Evolutionary conservation across 2,113 vertebrate genomes (phyloP), one percentile per base, ranked within the genome.

Genomic region (Azemiops feae): DNA sequence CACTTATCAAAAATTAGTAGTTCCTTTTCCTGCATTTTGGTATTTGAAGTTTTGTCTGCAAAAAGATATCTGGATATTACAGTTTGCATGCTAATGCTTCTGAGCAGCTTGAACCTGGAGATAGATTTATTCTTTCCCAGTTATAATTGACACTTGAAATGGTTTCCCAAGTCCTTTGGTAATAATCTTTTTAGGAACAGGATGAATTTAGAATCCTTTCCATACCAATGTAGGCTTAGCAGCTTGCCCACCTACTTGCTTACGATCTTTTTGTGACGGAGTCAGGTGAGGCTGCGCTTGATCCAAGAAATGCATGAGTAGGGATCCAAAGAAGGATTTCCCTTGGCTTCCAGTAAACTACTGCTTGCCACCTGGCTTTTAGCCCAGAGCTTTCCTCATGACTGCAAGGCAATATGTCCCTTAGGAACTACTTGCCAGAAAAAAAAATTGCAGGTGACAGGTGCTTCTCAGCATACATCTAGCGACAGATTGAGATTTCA

Each of bases 381-480:
- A 53, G 89, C 89, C 89, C 57, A 53, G 89, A 34, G n/a, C 55
- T 90, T 81, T 74, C 47, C 89, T 93, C 47, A 50, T 25, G 45
- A 85, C 55, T 43, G 47, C 89, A 47, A 90, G 81, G 89, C 89
- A 93, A 34, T 34, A 64, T 90, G 89, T 93, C 89, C 81, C 81
- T 53, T 93, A 50, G 57, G n/a, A 92, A 50, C 69, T 20, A 34
- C n/a, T 60, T 52, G 50, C 88, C 74, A 89, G 85, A 91, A 85
- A 91, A 90, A 54, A 74, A n/a, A 30, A 43, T 18, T 9, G 27
- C 81, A 14, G 0, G 89, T 23, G 27, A 53, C 87, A 90, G 54
- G 85, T 64, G 94, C 94, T 95, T 96, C 95, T 91, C 94, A 96
- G 92, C 96, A 95, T 97, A 97, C 97, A 97, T 97, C 96, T 96